Base-by-base conservation (phyloP, 2,888 invertebrate species). In the Cephus rjabovi region DNA sequence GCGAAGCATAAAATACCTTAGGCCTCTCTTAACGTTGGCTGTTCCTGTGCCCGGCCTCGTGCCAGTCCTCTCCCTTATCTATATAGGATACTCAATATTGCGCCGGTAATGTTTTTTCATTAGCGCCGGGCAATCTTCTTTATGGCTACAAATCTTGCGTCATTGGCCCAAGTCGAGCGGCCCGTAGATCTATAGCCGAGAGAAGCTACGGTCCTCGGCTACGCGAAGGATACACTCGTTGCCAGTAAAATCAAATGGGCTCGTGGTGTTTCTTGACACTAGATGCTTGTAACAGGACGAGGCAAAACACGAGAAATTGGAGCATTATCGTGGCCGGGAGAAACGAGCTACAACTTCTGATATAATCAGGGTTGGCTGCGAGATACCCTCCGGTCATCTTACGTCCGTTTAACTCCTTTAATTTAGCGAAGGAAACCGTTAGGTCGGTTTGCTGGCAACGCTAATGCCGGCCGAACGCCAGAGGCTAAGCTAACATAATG, bases 61-160 rank as follows among this genome's bases (percentile, higher is more conserved):
- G 2, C 56, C 56, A 9, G 56, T 56, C 56, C 9, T 56, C 56
- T 23, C 56, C 56, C 56, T 56, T 56, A 23, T 56, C 56, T 56
- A 56, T 56, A 56, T 23, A 56, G 23, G 84, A 76, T 84, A 85
- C 84, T 88, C 88, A 88, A 88, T 89, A 89, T 89, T 85, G 89
- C 80, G 86, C 81, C 83, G 83, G 87, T 88, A 88, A 89, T 89
- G 89, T 89, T 89, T 89, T 89, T 89, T 89, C 89, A 89, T 89
- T 89, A 89, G 88, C 88, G 84, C 84, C 82, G 84, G 86, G 89
- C 88, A 89, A 89, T 89, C 88, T 89, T 86, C 87, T 88, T 89
- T 89, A 89, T 89, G 89, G 89, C 89, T 88, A 89, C 89, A 88
- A 89, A 89, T 89, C 89, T 88, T 88, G 83, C 82, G 86, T 81